Conservation (phyloP, 2,113 vertebrate genomes). For the Oncorhynchus kisutch region DNA sequence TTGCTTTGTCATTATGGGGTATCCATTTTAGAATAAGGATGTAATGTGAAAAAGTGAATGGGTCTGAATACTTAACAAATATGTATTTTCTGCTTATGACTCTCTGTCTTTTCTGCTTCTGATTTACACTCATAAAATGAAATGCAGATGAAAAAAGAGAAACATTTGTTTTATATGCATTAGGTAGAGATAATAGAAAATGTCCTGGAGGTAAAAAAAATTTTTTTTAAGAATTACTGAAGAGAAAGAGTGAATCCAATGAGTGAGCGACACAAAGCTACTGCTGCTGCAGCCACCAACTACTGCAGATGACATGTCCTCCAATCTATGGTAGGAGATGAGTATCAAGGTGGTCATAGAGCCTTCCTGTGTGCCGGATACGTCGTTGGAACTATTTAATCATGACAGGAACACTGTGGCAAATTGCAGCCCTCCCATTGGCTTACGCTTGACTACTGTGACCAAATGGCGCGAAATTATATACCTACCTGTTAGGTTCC, state of each 20-base stretch:
- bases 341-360: slow-evolving; percentile 74
- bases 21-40: no score
- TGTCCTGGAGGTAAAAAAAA: slow-evolving; percentile 44
- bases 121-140: slow-evolving; percentile 55
- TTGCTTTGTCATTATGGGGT: no score
- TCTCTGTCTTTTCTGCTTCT: slow-evolving; percentile 52
- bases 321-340: slow-evolving; percentile 74
- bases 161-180: slow-evolving; percentile 52
- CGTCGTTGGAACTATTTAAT: slow-evolving; percentile 77
- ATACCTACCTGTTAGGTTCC: slow-evolving; percentile 75
- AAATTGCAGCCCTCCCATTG: slow-evolving; percentile 75
- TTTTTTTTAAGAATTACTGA: neutral
- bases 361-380: slow-evolving; percentile 62
- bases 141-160: neutral
- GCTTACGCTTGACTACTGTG: slow-evolving; percentile 68
- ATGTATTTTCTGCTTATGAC: no score
- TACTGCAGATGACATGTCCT: slow-evolving; percentile 59
- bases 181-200: slow-evolving; percentile 54
- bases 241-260: slow-evolving; percentile 68
- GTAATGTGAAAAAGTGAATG: no score
- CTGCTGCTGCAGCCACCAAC: neutral
- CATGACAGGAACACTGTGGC: slow-evolving; percentile 73
- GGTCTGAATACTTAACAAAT: no score
- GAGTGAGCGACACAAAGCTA: slow-evolving; percentile 37
- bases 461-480: slow-evolving; percentile 78